Percentiles rank a stretch among this genome's conserved stretches.
These are phyloP conservation scores for Erythrocercus mccallii DNA, from an alignment of 2,113 vertebrate genomes.

Conservation along the genomic window DNA sequence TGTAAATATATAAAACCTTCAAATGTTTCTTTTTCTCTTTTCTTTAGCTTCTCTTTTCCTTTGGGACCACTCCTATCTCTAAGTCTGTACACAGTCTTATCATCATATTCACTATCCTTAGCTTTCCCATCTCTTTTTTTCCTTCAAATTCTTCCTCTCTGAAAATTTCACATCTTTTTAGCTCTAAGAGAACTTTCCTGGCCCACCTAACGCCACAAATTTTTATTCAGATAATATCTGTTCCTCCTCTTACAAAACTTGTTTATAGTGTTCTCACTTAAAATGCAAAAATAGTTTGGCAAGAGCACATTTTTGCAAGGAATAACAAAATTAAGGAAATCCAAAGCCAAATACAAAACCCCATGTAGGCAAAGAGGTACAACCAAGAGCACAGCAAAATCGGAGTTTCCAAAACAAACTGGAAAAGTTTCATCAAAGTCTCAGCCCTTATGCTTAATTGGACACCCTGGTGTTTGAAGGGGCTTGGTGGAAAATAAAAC, in stretches of 20 bases:
- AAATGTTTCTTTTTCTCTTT: neutral
- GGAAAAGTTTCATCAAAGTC: conserved; percentile 1
- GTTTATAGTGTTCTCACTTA: neutral
- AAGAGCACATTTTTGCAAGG: neutral
- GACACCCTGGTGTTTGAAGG: conserved; percentile 43
- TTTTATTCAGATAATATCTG: neutral
- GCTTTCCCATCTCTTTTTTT: neutral
- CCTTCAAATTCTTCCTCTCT: neutral
- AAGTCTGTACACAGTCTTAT: neutral
- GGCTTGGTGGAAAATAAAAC: conserved; percentile 26
- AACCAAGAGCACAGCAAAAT: neutral
- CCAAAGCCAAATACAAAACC: neutral
- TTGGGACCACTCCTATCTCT: neutral
- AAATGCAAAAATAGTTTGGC: neutral
- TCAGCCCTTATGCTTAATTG: conserved; percentile 4
- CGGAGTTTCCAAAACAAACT: neutral
- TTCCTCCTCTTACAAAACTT: neutral
- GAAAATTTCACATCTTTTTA: neutral
- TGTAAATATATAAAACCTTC: neutral
- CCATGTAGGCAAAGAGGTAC: neutral
- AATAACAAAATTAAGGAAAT: neutral
- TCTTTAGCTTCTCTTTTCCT: neutral
- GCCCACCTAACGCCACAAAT: neutral
- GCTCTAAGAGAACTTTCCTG: neutral
- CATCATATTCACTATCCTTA: neutral